These are phyloP conservation scores for Marisa cornuarietis DNA, from an alignment of 1,140 invertebrate species.

Conservation along the genomic window DNA sequence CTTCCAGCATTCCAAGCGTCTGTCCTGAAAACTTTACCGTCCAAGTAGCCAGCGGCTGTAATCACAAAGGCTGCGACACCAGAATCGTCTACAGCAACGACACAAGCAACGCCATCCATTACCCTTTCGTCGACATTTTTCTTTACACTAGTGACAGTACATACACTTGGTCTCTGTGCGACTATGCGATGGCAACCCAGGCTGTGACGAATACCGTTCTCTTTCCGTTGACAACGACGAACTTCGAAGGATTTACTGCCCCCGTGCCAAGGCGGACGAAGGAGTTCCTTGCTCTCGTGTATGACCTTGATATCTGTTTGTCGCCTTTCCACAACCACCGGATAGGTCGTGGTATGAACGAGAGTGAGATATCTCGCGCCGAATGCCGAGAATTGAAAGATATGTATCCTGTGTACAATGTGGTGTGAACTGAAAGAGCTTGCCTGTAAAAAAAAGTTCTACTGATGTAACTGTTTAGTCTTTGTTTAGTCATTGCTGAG, in stretches of 20 bases:
- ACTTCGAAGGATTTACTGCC: slow-evolving; percentile 9
- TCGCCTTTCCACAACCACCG: slow-evolving; percentile 7
- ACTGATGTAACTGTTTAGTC: too few species aligned
- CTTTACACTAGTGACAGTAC: slow-evolving; percentile 7
- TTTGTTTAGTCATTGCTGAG: too few species aligned
- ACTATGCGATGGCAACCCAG: neutral
- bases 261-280: slow-evolving; percentile 7
- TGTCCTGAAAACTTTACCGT: neutral
- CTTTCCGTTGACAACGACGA: neutral
- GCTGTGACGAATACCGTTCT: neutral
- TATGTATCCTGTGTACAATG: neutral
- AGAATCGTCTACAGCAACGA: neutral
- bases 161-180: slow-evolving; percentile 13
- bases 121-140: slow-evolving; percentile 27
- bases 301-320: neutral
- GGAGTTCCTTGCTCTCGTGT: neutral
- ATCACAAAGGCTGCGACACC: too few species aligned
- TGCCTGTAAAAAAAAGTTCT: too few species aligned
- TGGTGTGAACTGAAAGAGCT: neutral
- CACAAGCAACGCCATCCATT: neutral
- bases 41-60: too few species aligned
- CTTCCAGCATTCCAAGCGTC: neutral
- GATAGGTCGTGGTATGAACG: neutral
- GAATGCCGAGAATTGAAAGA: neutral
- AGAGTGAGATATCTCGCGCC: neutral